Evolutionary conservation across 2,888 invertebrate species (phyloP).

Genomic region (Druceiella hillmani): DNA sequence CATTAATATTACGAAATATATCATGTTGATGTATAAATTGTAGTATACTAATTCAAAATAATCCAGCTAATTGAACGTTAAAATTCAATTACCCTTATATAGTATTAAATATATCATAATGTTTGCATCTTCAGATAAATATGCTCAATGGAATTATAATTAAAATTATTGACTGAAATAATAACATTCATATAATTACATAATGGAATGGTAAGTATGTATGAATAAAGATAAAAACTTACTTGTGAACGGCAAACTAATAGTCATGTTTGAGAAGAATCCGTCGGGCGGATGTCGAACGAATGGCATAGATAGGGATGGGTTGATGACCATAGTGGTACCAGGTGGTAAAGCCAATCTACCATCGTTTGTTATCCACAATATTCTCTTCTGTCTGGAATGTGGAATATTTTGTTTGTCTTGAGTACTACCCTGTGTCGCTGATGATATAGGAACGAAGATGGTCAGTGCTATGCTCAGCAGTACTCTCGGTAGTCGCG

Average conservation of each 20-base stretch:
- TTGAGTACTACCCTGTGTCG: conserved; percentile 31
- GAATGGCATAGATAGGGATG: conserved; percentile 75
- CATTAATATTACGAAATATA: too few species aligned
- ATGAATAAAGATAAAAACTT: conserved; percentile 36
- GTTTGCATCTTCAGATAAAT: too few species aligned
- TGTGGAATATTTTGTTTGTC: conserved; percentile 52
- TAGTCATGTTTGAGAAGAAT: conserved; percentile 77
- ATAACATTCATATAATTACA: too few species aligned
- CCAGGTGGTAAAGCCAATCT: conserved; percentile 79
- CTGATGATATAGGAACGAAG: conserved; percentile 40
- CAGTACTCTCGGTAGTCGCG: conserved; percentile 39
- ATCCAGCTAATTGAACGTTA: too few species aligned
- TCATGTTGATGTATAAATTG: too few species aligned
- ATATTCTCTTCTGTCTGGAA: conserved; percentile 73
- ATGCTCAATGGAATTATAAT: too few species aligned
- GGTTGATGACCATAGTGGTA: conserved; percentile 71
- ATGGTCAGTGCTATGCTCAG: conserved; percentile 45
- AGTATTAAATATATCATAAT: too few species aligned
- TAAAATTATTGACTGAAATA: too few species aligned
- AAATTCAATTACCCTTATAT: too few species aligned
- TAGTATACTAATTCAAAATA: too few species aligned
- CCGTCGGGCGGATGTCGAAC: conserved; percentile 82
- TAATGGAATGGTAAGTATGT: too few species aligned
- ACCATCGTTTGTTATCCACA: conserved; percentile 84
- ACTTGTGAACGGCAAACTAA: conserved; percentile 83